phyloP scores from a whole-genome alignment of 1,140 invertebrate species.

The Brachionus calyciflorus region DNA sequence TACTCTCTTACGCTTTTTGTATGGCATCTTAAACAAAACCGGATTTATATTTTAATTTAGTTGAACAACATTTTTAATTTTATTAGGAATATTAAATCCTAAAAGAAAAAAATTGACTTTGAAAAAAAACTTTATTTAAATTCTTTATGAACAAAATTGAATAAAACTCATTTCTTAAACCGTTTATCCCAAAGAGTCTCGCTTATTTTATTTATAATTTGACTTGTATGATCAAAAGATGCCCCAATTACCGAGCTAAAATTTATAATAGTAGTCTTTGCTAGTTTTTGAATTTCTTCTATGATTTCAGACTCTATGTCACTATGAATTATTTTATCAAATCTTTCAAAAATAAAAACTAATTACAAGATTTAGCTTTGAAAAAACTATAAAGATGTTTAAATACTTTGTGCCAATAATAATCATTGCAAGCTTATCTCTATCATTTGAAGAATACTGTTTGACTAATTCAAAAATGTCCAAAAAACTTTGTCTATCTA shows the following conservation, averaged over 20 bases:
- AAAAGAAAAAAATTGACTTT: background rate
- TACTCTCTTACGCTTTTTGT: slow-evolving; percentile 60
- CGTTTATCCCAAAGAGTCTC: background rate
- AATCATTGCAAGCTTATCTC: background rate
- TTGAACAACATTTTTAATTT: no score
- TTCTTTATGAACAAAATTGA: background rate
- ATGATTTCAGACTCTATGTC: slow-evolving; percentile 27
- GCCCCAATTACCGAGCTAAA: background rate
- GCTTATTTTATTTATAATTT: slow-evolving; percentile 3
- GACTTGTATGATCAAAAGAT: slow-evolving; percentile 18
- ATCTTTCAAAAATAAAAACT: background rate
- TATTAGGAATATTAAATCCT: slow-evolving; percentile 4
- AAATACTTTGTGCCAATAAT: slow-evolving; percentile 38
- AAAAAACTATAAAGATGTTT: background rate
- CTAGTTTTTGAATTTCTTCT: background rate
- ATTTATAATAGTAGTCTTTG: background rate
- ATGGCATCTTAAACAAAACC: background rate
- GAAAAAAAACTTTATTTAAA: background rate
- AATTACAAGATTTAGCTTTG: background rate
- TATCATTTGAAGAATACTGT: background rate
- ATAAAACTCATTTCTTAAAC: background rate
- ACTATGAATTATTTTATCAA: slow-evolving; percentile 43
- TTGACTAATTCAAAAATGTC: slow-evolving; percentile 1
- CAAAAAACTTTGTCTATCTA: slow-evolving; percentile 13
- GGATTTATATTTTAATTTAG: no score